Base-by-base conservation (phyloP, 2,888 invertebrate genomes). In the Aporophyla lueneburgensis region DNA sequence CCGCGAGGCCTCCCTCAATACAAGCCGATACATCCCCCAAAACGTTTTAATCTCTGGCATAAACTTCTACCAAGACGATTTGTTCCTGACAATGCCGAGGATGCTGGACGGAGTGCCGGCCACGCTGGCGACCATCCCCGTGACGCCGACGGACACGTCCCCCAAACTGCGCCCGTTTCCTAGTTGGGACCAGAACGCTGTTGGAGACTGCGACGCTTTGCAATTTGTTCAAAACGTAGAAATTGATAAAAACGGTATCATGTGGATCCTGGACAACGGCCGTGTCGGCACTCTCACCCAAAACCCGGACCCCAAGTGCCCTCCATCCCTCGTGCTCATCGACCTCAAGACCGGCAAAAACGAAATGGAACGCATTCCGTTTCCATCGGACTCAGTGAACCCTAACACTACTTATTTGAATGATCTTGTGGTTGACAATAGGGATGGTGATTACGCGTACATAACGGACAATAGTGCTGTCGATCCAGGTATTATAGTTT, bases 221-320 rank as follows among this genome's bases (percentile, higher is more conserved):
- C 98, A 98, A 91, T 98, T 97, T 89, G 98, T 98, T 43, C 98
- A 98, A 92, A 97, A 97, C 86, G 95, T 98, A 84, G 98, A 98
- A 91, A 97, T 98, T 66, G 98, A 98, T 92, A 97, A 97, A 5
- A 97, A 97, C 80, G 98, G 98, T 6, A 93, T 97, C 19, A 97
- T 98, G 97, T 98, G 97, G 97, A 97, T 97, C 53, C 96, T 98
- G 68, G 98, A 98, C 85, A 97, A 97, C 69, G 98, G 98, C 0
- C 96, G 97, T 76, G 96, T 97, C 1, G 97, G 97, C 16, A 98
- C 97, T 2, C 94, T 98, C 81, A 97, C 97, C 1, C 94, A 93
- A 74, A 93, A 91, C n/a, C 97, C 97, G 1, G 93, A 94, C 83
- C 89, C 94, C 7, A 97, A 96, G 84, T 98, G 98, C 89, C 97